A percentile compares a stretch with the other conserved stretches of the same genome.
These are phyloP conservation scores for Xenops minutus DNA, from an alignment of 2,797 vertebrate species.

Conservation along the genomic window DNA sequence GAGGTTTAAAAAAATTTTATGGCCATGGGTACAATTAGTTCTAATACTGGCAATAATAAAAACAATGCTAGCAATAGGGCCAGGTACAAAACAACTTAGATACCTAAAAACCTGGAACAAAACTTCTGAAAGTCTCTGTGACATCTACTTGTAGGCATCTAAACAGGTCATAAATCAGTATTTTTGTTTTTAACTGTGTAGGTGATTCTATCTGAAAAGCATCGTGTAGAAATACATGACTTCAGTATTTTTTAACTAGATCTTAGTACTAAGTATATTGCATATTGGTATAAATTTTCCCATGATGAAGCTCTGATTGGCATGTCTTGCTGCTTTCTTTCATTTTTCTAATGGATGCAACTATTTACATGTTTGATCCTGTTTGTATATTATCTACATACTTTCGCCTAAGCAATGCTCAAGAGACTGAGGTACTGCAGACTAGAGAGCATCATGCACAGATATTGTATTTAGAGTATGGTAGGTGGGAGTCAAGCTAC, in stretches of 20 bases:
- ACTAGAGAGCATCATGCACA: neutral
- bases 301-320: neutral
- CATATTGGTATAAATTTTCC: neutral
- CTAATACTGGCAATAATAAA: neutral
- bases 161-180: neutral
- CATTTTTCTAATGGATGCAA: neutral
- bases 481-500: neutral
- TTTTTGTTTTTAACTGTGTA: neutral
- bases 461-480: neutral
- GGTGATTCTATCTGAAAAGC: neutral
- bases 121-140: neutral
- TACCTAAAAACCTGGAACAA: neutral
- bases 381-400: neutral
- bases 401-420: neutral
- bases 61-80: neutral
- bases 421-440: neutral
- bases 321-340: neutral
- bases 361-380: neutral
- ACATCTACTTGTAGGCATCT: neutral
- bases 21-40: neutral
- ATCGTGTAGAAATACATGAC: neutral
- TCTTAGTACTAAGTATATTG: neutral
- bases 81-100: neutral
- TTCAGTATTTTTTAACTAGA: neutral
- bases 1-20: neutral